Conservation (phyloP, 2,888 invertebrate genomes). For the Perdita meconis region DNA sequence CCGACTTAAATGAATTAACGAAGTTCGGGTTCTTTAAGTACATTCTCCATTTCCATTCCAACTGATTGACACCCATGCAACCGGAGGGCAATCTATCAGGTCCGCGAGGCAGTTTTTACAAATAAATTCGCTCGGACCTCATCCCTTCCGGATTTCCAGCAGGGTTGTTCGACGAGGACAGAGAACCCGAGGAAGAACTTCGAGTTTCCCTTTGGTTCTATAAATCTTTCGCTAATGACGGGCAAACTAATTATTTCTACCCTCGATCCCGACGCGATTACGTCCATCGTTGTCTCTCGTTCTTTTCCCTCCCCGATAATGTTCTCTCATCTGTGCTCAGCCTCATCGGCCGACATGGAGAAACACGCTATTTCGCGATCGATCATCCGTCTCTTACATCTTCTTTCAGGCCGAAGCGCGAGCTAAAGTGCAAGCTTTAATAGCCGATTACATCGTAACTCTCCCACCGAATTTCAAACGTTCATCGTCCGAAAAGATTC, state of each 20-base stretch:
- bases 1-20: neutral
- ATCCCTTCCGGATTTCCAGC: constrained; percentile 39
- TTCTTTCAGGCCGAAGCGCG: constrained; percentile 48
- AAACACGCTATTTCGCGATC: constrained; percentile 65
- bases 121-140: constrained; percentile 49
- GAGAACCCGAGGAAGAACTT: constrained; percentile 11
- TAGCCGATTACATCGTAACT: constrained; percentile 44
- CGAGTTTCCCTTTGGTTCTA: constrained; percentile 31
- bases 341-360: neutral
- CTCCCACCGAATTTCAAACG: constrained; percentile 37
- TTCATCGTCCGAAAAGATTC: constrained; percentile 35
- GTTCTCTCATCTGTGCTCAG: neutral
- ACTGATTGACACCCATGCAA: constrained; percentile 28
- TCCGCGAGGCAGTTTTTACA: constrained; percentile 21
- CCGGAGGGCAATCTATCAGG: constrained; percentile 37
- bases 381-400: constrained; percentile 63
- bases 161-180: constrained; percentile 27
- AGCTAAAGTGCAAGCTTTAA: constrained; percentile 60
- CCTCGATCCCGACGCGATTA: constrained; percentile 57
- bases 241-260: constrained; percentile 66
- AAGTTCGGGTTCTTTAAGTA: constrained; percentile 20
- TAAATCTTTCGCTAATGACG: constrained; percentile 63
- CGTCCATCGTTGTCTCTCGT: constrained; percentile 40
- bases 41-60: constrained; percentile 21
- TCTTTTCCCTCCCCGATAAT: constrained; percentile 1